Conservation (phyloP, 2,888 invertebrate genomes). For the Ennomos fuscantarius region DNA sequence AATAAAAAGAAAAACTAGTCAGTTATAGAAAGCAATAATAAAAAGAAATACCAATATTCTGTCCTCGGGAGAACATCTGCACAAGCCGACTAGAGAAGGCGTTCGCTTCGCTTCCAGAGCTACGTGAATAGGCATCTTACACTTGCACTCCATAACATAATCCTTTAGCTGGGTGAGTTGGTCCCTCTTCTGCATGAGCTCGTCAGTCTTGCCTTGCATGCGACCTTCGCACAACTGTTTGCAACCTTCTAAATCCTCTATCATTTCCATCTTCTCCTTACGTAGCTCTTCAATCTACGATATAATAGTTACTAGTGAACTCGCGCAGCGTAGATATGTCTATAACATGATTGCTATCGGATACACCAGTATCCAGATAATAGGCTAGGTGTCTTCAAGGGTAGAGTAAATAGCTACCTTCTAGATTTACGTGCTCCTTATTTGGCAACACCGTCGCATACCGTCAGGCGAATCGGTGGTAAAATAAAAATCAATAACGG, state of each 20-base stretch:
- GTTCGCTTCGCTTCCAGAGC: slow-evolving; percentile 69
- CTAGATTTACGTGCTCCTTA: too few relatives aligned
- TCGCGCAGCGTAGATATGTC: too few relatives aligned
- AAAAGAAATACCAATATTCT: slow-evolving; percentile 50
- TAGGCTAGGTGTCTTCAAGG: too few relatives aligned
- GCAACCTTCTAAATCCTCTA: slow-evolving; percentile 67
- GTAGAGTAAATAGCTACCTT: too few relatives aligned
- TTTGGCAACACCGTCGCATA: too few relatives aligned
- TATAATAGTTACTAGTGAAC: slow-evolving; percentile 6
- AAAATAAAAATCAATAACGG: too few relatives aligned
- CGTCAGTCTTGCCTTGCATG: slow-evolving; percentile 55
- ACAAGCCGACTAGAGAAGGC: slow-evolving; percentile 70
- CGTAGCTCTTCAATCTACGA: slow-evolving; percentile 60
- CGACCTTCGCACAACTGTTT: slow-evolving; percentile 58
- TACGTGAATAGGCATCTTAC: slow-evolving; percentile 64
- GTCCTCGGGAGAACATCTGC: slow-evolving; percentile 65
- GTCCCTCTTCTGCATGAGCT: slow-evolving; percentile 57
- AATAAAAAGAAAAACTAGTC: too few relatives aligned
- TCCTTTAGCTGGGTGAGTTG: slow-evolving; percentile 53
- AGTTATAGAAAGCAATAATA: too few relatives aligned
- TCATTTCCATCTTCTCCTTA: slow-evolving; percentile 56
- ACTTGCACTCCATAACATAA: slow-evolving; percentile 65
- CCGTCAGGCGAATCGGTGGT: too few relatives aligned
- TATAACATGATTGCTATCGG: too few relatives aligned
- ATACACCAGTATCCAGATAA: too few relatives aligned